A percentile compares a stretch with the other conserved stretches of the same genome.
Conservation (phyloP, 2,888 invertebrate genomes). For the Andrena bicolor region DNA sequence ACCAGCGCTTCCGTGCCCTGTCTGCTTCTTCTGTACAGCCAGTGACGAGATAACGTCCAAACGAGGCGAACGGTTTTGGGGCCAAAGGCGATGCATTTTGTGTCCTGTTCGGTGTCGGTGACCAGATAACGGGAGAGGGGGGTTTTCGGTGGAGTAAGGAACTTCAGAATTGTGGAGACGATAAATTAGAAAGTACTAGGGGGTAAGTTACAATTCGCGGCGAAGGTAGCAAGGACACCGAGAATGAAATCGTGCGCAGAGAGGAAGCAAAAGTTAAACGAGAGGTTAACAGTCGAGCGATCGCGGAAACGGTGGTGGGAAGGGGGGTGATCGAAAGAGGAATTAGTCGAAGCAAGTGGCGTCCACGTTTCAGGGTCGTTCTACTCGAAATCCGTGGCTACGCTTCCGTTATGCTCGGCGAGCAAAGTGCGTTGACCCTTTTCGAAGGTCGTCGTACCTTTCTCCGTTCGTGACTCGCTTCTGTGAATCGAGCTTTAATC, state of each 20-base stretch:
- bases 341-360: conserved; percentile 42
- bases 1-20: not conserved
- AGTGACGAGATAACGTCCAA: too few species aligned
- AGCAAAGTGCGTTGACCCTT: conserved; percentile 70
- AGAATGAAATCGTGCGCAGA: not conserved
- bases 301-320: not conserved
- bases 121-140: too few species aligned
- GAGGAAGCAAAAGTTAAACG: not conserved
- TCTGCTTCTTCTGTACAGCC: too few species aligned
- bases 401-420: conserved; percentile 69
- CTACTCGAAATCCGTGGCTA: conserved; percentile 72
- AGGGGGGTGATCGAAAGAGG: not conserved
- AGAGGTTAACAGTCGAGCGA: not conserved
- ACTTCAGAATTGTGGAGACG: too few species aligned
- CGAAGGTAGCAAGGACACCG: too few species aligned
- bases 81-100: too few species aligned
- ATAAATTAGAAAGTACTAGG: too few species aligned
- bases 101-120: too few species aligned
- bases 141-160: too few species aligned
- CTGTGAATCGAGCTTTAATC: conserved; percentile 65
- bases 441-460: conserved; percentile 74
- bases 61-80: too few species aligned
- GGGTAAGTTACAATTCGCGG: too few species aligned
- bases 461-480: conserved; percentile 66
- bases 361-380: conserved; percentile 65